Conservation (phyloP, 2,888 invertebrate species). For the Brachycybe producta region DNA sequence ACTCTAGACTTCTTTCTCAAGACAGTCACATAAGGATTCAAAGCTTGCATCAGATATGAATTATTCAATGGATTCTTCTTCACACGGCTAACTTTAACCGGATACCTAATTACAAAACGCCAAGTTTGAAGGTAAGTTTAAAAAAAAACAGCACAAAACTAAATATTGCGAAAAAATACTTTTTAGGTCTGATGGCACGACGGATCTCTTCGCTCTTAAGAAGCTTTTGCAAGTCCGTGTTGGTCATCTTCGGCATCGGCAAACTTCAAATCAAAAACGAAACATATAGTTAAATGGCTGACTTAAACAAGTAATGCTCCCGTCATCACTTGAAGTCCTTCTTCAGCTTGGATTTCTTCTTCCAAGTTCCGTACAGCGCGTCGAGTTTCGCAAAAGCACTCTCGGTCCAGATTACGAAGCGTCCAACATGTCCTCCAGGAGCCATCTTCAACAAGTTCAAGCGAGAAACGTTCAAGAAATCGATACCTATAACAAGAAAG, state of each 20-base stretch:
- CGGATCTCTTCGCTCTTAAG: constrained; percentile 92
- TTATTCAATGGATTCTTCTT: constrained; percentile 93
- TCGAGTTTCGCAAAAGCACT: constrained; percentile 89
- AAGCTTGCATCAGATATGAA: constrained; percentile 66
- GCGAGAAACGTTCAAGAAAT: constrained; percentile 77
- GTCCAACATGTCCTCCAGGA: constrained; percentile 92
- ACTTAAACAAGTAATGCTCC: constrained; percentile 31
- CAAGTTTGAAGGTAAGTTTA: constrained; percentile 9
- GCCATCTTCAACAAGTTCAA: constrained; percentile 89
- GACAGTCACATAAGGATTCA: constrained; percentile 91
- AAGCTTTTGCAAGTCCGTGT: constrained; percentile 83
- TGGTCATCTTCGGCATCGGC: constrained; percentile 95
- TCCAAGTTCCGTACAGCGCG: constrained; percentile 90
- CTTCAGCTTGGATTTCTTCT: constrained; percentile 59
- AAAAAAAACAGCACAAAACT: neutral
- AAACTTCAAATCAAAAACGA: constrained; percentile 38
- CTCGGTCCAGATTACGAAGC: constrained; percentile 98
- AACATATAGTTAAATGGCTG: constrained; percentile 29
- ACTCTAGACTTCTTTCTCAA: no score
- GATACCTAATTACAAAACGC: neutral
- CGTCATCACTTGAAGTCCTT: constrained; percentile 55
- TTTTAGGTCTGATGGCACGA: constrained; percentile 73
- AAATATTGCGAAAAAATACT: constrained; percentile 35
- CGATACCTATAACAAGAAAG: constrained; percentile 63
- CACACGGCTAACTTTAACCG: constrained; percentile 17